These are phyloP conservation scores for Euschistus heros DNA, from an alignment of 1,140 invertebrate species.

Conservation along the genomic window DNA sequence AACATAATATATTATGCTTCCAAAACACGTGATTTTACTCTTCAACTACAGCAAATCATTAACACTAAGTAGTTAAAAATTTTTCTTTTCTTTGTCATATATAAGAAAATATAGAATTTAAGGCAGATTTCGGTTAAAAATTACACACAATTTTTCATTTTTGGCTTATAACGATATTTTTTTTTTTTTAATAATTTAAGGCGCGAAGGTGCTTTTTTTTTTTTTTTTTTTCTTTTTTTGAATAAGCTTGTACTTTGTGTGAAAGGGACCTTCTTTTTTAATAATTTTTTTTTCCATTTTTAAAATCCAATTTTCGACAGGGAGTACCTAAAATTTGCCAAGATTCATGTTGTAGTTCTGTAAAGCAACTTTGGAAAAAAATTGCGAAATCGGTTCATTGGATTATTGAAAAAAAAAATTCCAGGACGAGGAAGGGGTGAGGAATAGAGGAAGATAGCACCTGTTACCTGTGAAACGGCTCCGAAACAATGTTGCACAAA, in stretches of 20 bases:
- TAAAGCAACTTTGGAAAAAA: conserved; percentile 12
- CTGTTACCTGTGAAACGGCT: conserved; percentile 18
- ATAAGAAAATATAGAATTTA: conserved; percentile 49
- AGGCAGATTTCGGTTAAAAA: conserved; percentile 52
- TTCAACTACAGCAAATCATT: conserved; percentile 30
- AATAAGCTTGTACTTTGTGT: conserved; percentile 62
- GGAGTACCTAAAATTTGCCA: conserved; percentile 33
- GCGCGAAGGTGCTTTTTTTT: conserved; percentile 51
- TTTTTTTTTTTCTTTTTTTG: conserved; percentile 35
- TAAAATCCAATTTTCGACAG: conserved; percentile 27
- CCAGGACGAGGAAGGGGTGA: conserved; percentile 7
- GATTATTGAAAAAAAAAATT: conserved; percentile 15
- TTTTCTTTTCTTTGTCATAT: conserved; percentile 38
- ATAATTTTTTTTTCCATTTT: no score
- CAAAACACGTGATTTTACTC: conserved; percentile 30
- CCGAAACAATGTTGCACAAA: conserved; percentile 17
- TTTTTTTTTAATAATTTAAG: conserved; percentile 46
- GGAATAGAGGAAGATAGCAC: conserved; percentile 18
- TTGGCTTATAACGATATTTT: conserved; percentile 36
- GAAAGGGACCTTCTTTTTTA: conserved; percentile 34
- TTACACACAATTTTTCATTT: conserved; percentile 47
- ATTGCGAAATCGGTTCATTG: conserved; percentile 4
- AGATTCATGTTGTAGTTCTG: conserved; percentile 19
- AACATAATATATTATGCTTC: conserved; percentile 32
- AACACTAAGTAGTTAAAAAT: conserved; percentile 32